Percentiles rank a stretch among this genome's conserved stretches.
Evolutionary conservation across 2,113 vertebrate genomes (phyloP).

Genomic region (Phainopepla nitens): DNA sequence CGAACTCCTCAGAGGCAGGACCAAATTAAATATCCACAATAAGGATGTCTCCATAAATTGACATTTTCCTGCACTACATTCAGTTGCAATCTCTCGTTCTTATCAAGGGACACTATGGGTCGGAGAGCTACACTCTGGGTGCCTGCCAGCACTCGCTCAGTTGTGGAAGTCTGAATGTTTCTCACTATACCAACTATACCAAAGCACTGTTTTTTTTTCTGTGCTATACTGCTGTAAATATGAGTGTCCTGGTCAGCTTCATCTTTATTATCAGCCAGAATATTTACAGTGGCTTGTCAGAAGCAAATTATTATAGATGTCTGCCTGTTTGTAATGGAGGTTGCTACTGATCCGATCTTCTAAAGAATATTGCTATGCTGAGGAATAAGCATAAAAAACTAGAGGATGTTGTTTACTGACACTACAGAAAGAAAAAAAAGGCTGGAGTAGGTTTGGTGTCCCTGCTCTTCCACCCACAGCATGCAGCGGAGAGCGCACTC

Average conservation of each 20-base stretch:
- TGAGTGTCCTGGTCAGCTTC: background rate
- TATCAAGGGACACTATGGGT: background rate
- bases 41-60: background rate
- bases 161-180: background rate
- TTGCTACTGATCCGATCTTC: background rate
- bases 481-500: fast-evolving
- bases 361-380: background rate
- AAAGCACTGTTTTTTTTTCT: background rate
- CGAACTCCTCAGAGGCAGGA: background rate
- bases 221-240: background rate
- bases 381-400: background rate
- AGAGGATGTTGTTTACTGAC: background rate
- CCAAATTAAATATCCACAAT: background rate
- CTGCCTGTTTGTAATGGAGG: background rate
- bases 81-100: background rate
- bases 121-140: background rate
- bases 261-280: background rate
- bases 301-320: background rate
- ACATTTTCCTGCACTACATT: background rate
- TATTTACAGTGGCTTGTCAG: background rate
- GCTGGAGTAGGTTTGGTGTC: background rate
- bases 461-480: background rate
- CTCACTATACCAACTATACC: background rate
- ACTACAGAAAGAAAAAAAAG: background rate
- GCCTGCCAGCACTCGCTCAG: background rate